These are phyloP conservation scores for Podotricha telesiphe DNA, from an alignment of 2,888 invertebrate genomes.

Conservation along the genomic window DNA sequence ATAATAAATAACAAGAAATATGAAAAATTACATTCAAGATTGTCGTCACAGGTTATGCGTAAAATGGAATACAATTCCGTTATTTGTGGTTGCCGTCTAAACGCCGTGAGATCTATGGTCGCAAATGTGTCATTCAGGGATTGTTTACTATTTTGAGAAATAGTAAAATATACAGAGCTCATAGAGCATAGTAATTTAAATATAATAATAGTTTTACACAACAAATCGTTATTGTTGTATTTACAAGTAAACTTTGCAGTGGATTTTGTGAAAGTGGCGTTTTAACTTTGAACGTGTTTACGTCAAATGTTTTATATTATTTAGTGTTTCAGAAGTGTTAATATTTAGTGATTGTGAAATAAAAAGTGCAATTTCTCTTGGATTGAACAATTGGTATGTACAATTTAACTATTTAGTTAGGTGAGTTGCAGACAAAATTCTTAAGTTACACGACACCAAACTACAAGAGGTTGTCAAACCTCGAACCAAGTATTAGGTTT, in stretches of 20 bases:
- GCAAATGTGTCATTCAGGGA: conserved; percentile 75
- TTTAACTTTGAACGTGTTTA: conserved; percentile 69
- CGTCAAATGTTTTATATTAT: conserved; percentile 66
- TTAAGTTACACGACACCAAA: conserved; percentile 60
- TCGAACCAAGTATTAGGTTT: conserved; percentile 52
- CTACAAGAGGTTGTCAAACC: conserved; percentile 67
- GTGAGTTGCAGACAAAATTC: conserved; percentile 15
- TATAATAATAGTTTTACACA: conserved; percentile 25
- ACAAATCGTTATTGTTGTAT: conserved; percentile 25
- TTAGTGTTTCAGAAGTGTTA: conserved; percentile 57
- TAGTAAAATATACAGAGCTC: conserved; percentile 50
- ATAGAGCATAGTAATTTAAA: conserved; percentile 18
- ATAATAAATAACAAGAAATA: background rate
- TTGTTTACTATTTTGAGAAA: conserved; percentile 80
- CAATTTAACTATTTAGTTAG: conserved; percentile 48
- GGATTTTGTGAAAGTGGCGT: conserved; percentile 46
- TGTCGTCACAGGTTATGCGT: conserved; percentile 49
- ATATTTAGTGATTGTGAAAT: conserved; percentile 54
- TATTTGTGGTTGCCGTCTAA: conserved; percentile 75
- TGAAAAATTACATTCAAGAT: background rate
- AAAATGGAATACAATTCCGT: conserved; percentile 60
- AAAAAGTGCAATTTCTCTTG: conserved; percentile 51
- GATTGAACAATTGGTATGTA: conserved; percentile 57
- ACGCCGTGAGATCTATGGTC: conserved; percentile 80
- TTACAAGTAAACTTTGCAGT: conserved; percentile 40